Conservation (phyloP, 92 coral and sea anemone species). For the Umimayanthus chanpuru region DNA sequence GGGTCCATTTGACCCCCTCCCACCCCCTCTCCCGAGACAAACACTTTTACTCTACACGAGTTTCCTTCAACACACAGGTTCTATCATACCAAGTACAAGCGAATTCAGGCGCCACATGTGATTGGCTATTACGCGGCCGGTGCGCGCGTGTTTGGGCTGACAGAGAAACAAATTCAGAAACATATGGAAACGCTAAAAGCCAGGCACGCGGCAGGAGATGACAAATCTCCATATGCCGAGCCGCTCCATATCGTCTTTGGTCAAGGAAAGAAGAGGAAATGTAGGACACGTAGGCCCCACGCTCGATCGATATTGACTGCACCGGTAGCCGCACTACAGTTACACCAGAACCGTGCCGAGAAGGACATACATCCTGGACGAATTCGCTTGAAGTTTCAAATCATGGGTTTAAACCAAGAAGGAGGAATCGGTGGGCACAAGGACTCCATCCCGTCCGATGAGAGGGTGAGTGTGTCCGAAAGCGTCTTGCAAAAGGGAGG, state of each 20-base stretch:
- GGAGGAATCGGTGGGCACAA: neutral
- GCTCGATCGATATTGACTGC: slow-evolving; percentile 37
- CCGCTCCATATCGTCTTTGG: slow-evolving; percentile 88
- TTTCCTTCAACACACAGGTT: slow-evolving; percentile 54
- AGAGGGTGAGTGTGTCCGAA: neutral
- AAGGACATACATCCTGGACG: slow-evolving; percentile 44
- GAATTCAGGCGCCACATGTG: slow-evolving; percentile 96
- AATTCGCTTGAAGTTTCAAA: slow-evolving; percentile 57
- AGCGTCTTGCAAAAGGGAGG: neutral
- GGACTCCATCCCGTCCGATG: neutral
- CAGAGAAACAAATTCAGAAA: slow-evolving; percentile 91
- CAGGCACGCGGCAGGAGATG: slow-evolving; percentile 91
- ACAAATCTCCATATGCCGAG: slow-evolving; percentile 97
- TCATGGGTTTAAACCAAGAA: slow-evolving; percentile 18
- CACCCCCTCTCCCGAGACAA: too few relatives aligned
- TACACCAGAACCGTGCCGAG: slow-evolving; percentile 29
- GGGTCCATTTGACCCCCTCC: too few relatives aligned
- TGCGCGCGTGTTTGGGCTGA: slow-evolving; percentile 95
- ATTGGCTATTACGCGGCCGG: slow-evolving; percentile 98
- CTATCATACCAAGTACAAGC: slow-evolving; percentile 92
- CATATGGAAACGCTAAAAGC: slow-evolving; percentile 95
- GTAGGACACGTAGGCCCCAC: slow-evolving; percentile 30
- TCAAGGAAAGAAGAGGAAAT: slow-evolving; percentile 56
- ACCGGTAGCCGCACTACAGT: slow-evolving; percentile 38
- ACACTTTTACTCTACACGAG: too few relatives aligned